Percentiles rank a stretch among this genome's conserved stretches.
Conservation (phyloP, 2,888 invertebrate genomes). For the Barypeithes pellucidus region DNA sequence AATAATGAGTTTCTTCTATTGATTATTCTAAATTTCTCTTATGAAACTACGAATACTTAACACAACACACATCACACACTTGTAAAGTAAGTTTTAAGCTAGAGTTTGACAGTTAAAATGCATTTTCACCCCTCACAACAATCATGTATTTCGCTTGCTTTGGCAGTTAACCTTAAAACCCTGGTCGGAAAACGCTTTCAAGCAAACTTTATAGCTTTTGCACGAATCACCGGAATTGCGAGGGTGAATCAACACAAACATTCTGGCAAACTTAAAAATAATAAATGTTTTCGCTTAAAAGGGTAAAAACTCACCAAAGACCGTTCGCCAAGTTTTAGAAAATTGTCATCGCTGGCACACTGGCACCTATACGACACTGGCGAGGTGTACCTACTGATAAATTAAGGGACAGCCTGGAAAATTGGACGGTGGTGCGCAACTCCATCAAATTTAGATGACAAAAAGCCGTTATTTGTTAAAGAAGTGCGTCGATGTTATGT, state of each 20-base stretch:
- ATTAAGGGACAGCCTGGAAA: conserved; percentile 68
- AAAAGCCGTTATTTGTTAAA: conserved; percentile 69
- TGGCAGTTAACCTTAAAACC: conserved; percentile 48
- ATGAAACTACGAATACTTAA: conserved; percentile 23
- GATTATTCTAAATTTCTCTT: conserved; percentile 22
- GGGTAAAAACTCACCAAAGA: conserved; percentile 64
- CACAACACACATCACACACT: conserved; percentile 14
- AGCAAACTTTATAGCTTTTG: conserved; percentile 23
- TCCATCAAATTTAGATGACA: conserved; percentile 70
- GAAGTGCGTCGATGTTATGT: conserved; percentile 62
- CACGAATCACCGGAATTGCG: conserved; percentile 19
- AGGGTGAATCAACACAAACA: conserved; percentile 24
- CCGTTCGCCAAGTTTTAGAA: conserved; percentile 70
- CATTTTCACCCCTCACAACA: conserved; percentile 34
- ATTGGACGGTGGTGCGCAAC: conserved; percentile 68
- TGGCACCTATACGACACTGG: conserved; percentile 70
- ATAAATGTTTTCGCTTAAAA: conserved; percentile 43
- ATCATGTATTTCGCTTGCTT: conserved; percentile 27
- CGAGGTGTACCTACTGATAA: conserved; percentile 71
- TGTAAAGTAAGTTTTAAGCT: conserved; percentile 1
- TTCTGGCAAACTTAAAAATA: conserved; percentile 20
- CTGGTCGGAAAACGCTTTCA: conserved; percentile 27
- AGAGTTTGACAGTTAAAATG: conserved; percentile 21
- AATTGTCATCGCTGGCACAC: conserved; percentile 67
- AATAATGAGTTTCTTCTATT: conserved; percentile 21